These are phyloP conservation scores for Hemibagrus wyckioides DNA, from an alignment of 2,113 vertebrate genomes.

Conservation along the genomic window DNA sequence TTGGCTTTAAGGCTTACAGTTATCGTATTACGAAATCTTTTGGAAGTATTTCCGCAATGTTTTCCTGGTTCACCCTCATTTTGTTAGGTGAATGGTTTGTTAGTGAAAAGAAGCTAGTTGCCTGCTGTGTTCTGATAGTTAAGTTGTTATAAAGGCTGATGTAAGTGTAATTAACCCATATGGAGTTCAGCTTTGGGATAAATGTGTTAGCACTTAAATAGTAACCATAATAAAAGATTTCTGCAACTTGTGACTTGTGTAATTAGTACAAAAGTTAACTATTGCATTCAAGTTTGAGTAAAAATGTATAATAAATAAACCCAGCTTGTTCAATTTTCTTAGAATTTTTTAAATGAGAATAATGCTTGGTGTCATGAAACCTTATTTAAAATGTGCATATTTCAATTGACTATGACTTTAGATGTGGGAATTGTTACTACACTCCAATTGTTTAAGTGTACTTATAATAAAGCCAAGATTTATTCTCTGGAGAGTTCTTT, in stretches of 20 bases:
- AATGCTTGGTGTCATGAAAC: not conserved
- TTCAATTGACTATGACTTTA: not conserved
- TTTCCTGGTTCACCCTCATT: not conserved
- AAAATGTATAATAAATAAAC: not conserved
- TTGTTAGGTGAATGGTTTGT: not conserved
- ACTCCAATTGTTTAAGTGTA: not conserved
- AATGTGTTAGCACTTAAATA: not conserved
- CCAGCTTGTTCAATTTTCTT: not conserved
- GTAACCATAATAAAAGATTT: not conserved
- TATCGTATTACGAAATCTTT: not conserved
- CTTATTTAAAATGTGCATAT: not conserved
- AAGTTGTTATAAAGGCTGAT: not conserved
- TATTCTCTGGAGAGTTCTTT: slow-evolving; percentile 30
- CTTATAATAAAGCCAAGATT: not conserved
- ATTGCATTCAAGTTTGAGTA: not conserved
- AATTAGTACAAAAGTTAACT: not conserved
- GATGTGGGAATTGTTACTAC: not conserved
- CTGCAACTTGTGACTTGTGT: not conserved
- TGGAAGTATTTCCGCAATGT: not conserved
- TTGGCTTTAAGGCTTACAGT: not conserved
- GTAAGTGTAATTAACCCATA: not conserved
- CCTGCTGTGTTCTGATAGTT: not conserved
- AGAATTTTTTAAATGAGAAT: not conserved
- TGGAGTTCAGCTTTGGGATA: not conserved
- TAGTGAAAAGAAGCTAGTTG: not conserved